Conservation (phyloP, 2,113 vertebrate genomes). For the Ia io region DNA sequence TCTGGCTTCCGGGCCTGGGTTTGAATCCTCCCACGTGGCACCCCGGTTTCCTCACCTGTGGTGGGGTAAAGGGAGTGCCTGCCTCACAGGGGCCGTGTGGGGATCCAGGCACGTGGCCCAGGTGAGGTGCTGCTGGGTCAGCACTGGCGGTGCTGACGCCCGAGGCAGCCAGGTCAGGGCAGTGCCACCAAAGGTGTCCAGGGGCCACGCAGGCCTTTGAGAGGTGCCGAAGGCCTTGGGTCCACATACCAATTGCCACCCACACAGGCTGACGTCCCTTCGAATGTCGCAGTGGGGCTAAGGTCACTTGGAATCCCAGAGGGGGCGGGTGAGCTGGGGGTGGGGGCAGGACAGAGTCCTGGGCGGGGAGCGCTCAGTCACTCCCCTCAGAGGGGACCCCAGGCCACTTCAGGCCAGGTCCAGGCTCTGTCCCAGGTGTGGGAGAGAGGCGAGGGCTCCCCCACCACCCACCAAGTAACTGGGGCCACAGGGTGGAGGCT, state of each 20-base stretch:
- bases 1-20: rapidly evolving
- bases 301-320: constrained; percentile 60
- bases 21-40: too few species aligned
- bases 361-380: rapidly evolving
- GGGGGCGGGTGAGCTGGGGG: background rate
- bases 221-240: constrained; percentile 55
- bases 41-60: background rate
- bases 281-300: constrained; percentile 34
- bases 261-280: constrained; percentile 60
- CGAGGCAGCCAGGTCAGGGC: background rate
- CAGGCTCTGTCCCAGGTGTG: rapidly evolving
- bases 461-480: background rate
- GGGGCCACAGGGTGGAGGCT: rapidly evolving
- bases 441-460: background rate
- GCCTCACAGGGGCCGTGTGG: background rate
- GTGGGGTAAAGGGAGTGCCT: rapidly evolving
- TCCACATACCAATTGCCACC: constrained; percentile 63
- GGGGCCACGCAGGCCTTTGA: constrained; percentile 49
- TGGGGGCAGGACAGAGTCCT: background rate
- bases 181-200: background rate
- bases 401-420: background rate
- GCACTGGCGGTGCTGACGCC: background rate
- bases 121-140: background rate
- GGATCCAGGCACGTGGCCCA: rapidly evolving
- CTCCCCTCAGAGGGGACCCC: rapidly evolving